Base-by-base conservation (phyloP, 2,888 invertebrate species). In the Ectropis crepuscularia region DNA sequence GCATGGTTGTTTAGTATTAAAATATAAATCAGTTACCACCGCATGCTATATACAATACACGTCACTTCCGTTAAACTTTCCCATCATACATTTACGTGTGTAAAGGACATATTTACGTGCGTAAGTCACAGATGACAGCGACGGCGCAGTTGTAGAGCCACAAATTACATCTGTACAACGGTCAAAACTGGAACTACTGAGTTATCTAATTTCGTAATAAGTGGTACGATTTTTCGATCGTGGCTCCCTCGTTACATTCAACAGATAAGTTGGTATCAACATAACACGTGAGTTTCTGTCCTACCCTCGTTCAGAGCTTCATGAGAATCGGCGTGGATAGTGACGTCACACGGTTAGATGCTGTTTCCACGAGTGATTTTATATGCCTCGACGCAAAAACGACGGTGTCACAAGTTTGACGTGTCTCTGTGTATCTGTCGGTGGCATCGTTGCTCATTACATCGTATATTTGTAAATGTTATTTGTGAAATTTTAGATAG, bases 231-330 rank as follows among this genome's bases (percentile, higher is more conserved):
- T 28, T 28, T 28, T 28, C 16, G 16, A 28, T 28, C 16, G 16
- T 28, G 16, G 16, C 16, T 1, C 4, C 16, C 16, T 28, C 16
- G 16, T 4, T 28, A 28, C 16, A 28, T 28, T 28, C 16, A 2
- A 28, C 16, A 28, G 16, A 28, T 28, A 28, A 28, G 16, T 28
- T 28, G 16, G 16, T 28, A 2, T 28, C 16, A 1, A 28, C 16
- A 28, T 28, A 57, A 41, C 53, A 5, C 11, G 39, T 43, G 46
- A 43, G 38, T 59, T 63, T 59, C 39, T 58, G 54, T 50, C 37
- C 58, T 63, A 55, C 59, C 63, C 63, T 59, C 54, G 53, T 39
- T n/a, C 6, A 41, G 48, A n/a, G 46, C 36, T 16, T n/a, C 48
- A 63, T 58, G 63, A 55, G 58, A 63, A 59, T 37, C 7, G 10